These are phyloP conservation scores for Synanthedon andrenaeformis DNA, from an alignment of 2,888 invertebrate species.

Conservation along the genomic window DNA sequence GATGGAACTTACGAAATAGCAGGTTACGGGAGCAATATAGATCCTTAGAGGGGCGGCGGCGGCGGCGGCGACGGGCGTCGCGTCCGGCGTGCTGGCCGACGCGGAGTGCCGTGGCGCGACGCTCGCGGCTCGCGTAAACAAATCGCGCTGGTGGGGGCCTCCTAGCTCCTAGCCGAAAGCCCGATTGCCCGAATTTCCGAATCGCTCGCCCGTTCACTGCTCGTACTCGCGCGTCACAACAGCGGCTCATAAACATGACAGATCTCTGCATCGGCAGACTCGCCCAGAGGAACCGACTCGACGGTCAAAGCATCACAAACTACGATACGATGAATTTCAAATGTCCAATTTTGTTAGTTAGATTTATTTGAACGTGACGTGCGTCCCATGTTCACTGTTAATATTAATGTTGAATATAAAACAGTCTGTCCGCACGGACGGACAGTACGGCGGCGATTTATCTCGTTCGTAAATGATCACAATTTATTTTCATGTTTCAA, in stretches of 20 bases:
- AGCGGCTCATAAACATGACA: too few relatives aligned
- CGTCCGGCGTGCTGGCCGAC: constrained; percentile 53
- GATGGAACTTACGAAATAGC: too few relatives aligned
- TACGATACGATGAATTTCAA: background rate
- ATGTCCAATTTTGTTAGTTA: constrained; percentile 33
- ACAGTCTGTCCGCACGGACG: constrained; percentile 11
- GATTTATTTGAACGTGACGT: constrained; percentile 44
- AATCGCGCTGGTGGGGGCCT: constrained; percentile 64
- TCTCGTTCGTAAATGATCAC: too few relatives aligned
- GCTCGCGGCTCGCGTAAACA: constrained; percentile 61
- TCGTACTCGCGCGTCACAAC: too few relatives aligned
- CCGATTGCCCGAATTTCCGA: constrained; percentile 31
- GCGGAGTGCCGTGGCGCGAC: constrained; percentile 56
- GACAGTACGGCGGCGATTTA: background rate
- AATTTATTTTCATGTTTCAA: too few relatives aligned
- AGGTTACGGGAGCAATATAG: too few relatives aligned
- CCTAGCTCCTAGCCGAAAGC: constrained; percentile 47
- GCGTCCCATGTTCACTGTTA: constrained; percentile 34
- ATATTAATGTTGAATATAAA: constrained; percentile 67
- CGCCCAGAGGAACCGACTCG: too few relatives aligned
- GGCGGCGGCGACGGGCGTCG: constrained; percentile 20
- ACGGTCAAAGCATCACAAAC: too few relatives aligned
- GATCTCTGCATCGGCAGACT: too few relatives aligned
- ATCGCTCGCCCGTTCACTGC: background rate
- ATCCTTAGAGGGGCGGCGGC: too few relatives aligned